Base-by-base conservation (phyloP, 30 jellyfish, hydroid and myxozoan species). In the Cassiopea xamachana region DNA sequence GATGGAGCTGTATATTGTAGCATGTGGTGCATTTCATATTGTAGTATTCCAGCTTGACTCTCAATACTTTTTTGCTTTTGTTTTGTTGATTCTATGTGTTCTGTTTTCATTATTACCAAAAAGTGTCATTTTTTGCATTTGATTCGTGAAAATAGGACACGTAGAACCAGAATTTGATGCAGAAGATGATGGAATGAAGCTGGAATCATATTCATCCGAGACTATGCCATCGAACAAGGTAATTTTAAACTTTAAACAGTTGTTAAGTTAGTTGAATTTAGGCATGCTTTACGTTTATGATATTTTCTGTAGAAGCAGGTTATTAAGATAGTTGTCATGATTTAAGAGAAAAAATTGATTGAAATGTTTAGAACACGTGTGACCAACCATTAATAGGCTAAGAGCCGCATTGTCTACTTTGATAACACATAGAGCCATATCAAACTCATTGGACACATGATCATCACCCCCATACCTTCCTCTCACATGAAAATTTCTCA, bases 131-230 rank as follows among this genome's bases (percentile, higher is more conserved):
- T 17, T 55, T 27, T 27, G 39, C 39, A 27, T 27, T 27, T 27
- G 39, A 27, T 27, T 27, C 39, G 39, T 55, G 64, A 55, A 55
- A 2, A 19, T 8, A 84, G 92, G 92, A 15, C 92, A 84, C 64
- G 13, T 64, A 59, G 92, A 72, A 27, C 39, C 39, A 59, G 89
- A 62, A 5, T 58, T 47, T 7, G 92, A 84, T 2, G 17, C 83
- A 48, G 80, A 69, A 4, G 17, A 46, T 1, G 77, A 71, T 48
- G 71, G 51, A 5, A 1, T 84, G 79, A 73, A 84, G 78, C 46
- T 84, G 10, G 92, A 84, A 58, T 84, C 92, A 13, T 46, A 69
- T 49, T 84, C 92, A 0, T 9, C 83, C 59, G 91, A 82, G 2
- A 61, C 60, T 69, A 10, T 60, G 64, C 48, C 16, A 27, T 61